Evolutionary conservation across 2,888 invertebrate genomes (phyloP), one percentile per base, ranked within the genome.

Genomic region (Galerucella nymphaeae): DNA sequence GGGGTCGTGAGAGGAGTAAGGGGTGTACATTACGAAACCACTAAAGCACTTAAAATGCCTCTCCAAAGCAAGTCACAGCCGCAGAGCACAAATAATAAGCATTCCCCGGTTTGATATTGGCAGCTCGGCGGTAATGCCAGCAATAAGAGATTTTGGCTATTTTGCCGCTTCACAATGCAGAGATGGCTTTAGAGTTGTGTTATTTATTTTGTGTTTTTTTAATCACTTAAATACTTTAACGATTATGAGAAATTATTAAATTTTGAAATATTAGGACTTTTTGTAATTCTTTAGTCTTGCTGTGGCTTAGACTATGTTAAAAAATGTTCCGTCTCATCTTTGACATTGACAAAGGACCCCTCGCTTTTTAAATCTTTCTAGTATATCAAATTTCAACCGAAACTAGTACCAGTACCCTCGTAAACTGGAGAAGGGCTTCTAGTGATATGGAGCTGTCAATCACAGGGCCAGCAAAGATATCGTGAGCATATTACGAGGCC

Each of bases 41-140:
- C 75, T 75, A 75, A 75, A 75, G 71, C 73, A 75, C 75, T 73
- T 75, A 75, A 75, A 75, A 75, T 72, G 72, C 72, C 73, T 71
- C 72, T 75, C 75, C 68, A 75, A 75, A 72, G 61, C 75, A 72
- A 75, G 75, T 75, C 75, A 72, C 72, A 75, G 72, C 75, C 72
- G 71, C 75, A 75, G 68, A 75, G 67, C 75, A 71, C 75, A 75
- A 75, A 75, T 75, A 74, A 75, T 75, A 75, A 75, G 75, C 72
- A 72, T 68, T 75, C 70, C 30, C 68, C 66, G 72, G 68, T 71
- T 72, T 71, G 72, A 71, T 72, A 71, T 72, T 58, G 67, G 68
- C 62, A 66, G 30, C 41, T 20, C 57, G 38, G 58, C 10, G 58
- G 38, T 13, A 61, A 14, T 41, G 58, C 30, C 58, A 42, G 70